These are phyloP conservation scores for Bemisia tabaci DNA, from an alignment of 1,140 invertebrate species.

Conservation along the genomic window DNA sequence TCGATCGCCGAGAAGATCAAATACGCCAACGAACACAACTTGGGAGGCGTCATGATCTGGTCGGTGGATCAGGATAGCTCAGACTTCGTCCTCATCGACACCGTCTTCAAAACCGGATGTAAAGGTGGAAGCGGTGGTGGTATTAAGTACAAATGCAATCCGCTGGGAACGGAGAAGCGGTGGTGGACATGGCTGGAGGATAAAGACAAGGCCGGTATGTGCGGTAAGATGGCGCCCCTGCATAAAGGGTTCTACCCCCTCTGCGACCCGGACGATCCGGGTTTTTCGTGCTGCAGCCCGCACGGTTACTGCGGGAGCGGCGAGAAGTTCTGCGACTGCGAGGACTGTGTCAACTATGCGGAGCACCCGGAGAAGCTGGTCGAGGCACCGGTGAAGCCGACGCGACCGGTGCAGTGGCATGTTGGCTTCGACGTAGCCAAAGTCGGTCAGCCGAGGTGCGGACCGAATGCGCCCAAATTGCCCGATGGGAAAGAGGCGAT, in stretches of 20 bases:
- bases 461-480: conserved; percentile 12
- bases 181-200: conserved; percentile 20
- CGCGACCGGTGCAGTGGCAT: conserved; percentile 17
- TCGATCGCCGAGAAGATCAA: conserved; percentile 15
- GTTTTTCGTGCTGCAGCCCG: conserved; percentile 18
- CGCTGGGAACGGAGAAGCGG: conserved; percentile 17
- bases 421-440: conserved; percentile 14
- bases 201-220: conserved; percentile 17
- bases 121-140: conserved; percentile 12
- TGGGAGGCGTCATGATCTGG: conserved; percentile 20
- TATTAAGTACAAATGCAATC: conserved; percentile 17
- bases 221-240: conserved; percentile 16
- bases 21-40: conserved; percentile 17
- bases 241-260: conserved; percentile 21
- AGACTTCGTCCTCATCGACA: conserved; percentile 13
- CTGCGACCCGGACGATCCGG: conserved; percentile 20
- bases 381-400: conserved; percentile 16
- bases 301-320: conserved; percentile 18
- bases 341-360: conserved; percentile 15
- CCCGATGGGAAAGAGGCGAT: conserved; percentile 10
- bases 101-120: conserved; percentile 7
- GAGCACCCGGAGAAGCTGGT: conserved; percentile 17
- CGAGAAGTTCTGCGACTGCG: conserved; percentile 16
- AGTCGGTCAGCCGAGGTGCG: conserved; percentile 14
- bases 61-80: conserved; percentile 17